Base-by-base conservation (phyloP, 2,888 invertebrate species). In the Hemaris fuciformis region DNA sequence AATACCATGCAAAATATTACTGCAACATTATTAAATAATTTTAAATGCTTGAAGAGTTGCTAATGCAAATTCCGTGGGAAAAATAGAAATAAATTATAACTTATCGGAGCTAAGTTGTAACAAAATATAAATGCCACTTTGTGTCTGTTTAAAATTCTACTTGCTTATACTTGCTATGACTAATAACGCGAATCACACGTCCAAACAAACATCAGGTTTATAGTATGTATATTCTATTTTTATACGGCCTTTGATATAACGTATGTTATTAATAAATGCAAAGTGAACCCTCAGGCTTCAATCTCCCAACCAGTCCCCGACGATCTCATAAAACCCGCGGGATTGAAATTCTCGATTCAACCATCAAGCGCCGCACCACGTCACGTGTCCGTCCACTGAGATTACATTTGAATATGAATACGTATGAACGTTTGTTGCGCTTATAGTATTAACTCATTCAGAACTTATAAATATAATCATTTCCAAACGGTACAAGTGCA, bases 401-500 rank as follows among this genome's bases (percentile, higher is more conserved):
- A 42, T 59, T 62, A 31, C 27, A 53, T 53, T 27, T 23, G 23
- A 23, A 7, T 18, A 53, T 27, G 23, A 53, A 59, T 3, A 57
- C 53, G 48, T 62, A 34, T 56, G 56, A n/a, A n/a, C n/a, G n/a
- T n/a, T 45, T 45, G 27, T 45, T 31, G 23, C 18, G 18, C 7
- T 22, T 20, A 15, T 46, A 31, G 34, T 22, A 59, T 31, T 4
- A 45, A 63, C 64, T 63, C 62, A 64, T 68, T 64, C 43, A 68
- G 61, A 57, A 62, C 63, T 64, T 64, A 57, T 62, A 64, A 61
- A 70, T 66, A 68, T 68, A 63, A 64, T 62, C 60, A 65, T 62
- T 62, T 71, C 65, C 62, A 70, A 77, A 80, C 75, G 71, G 72
- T 77, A 76, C 71, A 65, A 62, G 64, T 63, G 64, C 64, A 60